Percentiles rank a stretch among this genome's conserved stretches.
Conservation (phyloP, 1,140 invertebrate genomes). For the Scaptomyza graminum region DNA sequence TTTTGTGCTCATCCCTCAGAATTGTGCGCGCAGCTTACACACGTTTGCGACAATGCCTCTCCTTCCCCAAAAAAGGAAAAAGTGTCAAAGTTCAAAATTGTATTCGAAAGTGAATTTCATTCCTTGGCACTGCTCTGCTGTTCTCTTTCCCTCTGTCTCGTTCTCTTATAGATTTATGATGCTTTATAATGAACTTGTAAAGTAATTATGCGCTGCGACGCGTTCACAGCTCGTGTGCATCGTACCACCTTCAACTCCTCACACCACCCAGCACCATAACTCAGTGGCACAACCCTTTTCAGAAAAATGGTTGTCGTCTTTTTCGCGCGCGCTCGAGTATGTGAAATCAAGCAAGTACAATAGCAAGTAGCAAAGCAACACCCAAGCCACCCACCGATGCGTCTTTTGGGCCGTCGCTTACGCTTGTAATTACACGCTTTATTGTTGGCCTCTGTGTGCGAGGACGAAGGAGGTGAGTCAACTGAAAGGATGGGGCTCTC, state of each 20-base stretch:
- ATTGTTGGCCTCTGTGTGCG: slow-evolving; percentile 65
- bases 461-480: slow-evolving; percentile 8
- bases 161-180: slow-evolving; percentile 78
- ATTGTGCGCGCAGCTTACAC: not conserved
- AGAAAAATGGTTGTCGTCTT: slow-evolving; percentile 71
- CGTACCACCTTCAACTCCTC: slow-evolving; percentile 27
- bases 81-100: slow-evolving; percentile 69
- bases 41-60: slow-evolving; percentile 8
- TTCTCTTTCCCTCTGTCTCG: slow-evolving; percentile 8
- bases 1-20: slow-evolving; percentile 12
- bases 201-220: slow-evolving; percentile 83
- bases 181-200: slow-evolving; percentile 84
- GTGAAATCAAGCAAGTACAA: slow-evolving; percentile 55
- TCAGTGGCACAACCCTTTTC: slow-evolving; percentile 74
- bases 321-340: slow-evolving; percentile 42
- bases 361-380: not conserved
- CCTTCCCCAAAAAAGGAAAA: slow-evolving; percentile 27
- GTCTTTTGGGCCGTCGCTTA: slow-evolving; percentile 64
- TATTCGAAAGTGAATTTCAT: slow-evolving; percentile 45
- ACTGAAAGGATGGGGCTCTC: slow-evolving; percentile 10
- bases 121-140: not conserved
- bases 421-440: slow-evolving; percentile 84
- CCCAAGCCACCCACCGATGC: slow-evolving; percentile 43
- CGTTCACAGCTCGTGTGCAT: slow-evolving; percentile 50
- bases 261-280: slow-evolving; percentile 45